Evolutionary conservation across 2,797 vertebrate genomes (phyloP), one percentile per base, ranked within the genome.

Genomic region (Myotis myotis): DNA sequence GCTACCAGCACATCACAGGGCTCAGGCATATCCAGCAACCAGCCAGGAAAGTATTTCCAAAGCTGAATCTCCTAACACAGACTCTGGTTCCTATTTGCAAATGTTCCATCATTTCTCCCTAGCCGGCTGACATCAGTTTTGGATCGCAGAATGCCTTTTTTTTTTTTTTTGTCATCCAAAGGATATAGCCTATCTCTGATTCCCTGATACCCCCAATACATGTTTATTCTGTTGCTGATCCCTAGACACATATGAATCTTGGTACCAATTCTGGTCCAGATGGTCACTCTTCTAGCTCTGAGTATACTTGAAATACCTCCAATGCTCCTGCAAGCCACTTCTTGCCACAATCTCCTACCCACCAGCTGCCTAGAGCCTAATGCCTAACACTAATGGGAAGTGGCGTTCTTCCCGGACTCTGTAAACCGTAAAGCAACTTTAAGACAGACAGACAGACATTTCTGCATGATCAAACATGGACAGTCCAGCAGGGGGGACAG

Each of bases 11-110:
- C 11, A 75, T 38, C 55, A 66, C 13, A 62, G 49, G 23, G 96
- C 87, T 83, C 78, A 55, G 25, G 93, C 93, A 72, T 44, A 87
- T 12, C 23, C 51, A 93, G 80, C 81, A 92, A 82, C 16, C 49
- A 95, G 23, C 20, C 90, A 94, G 44, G n/a, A 82, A 89, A 86
- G 11, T 11, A 70, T 41, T 82, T 64, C 74, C 36, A 36, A 68
- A 60, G 64, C 41, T 70, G 87, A 93, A 17, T 87, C 28, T 83
- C 38, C 66, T 91, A 25, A 84, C 6, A 75, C 13, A 44, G 75
- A 87, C 44, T 87, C 41, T 74, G 62, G 33, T 57, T 80, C 33
- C 16, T 83, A 17, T 93, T 82, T 86, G 64, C 30, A 62, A 80
- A 78, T 41, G 3, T 44, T 11, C 47, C 28, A 36, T 80, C 41